Percentiles rank a stretch among this genome's conserved stretches.
Evolutionary conservation across 2,888 invertebrate genomes (phyloP).

Genomic region (Synergus gifuensis): DNA sequence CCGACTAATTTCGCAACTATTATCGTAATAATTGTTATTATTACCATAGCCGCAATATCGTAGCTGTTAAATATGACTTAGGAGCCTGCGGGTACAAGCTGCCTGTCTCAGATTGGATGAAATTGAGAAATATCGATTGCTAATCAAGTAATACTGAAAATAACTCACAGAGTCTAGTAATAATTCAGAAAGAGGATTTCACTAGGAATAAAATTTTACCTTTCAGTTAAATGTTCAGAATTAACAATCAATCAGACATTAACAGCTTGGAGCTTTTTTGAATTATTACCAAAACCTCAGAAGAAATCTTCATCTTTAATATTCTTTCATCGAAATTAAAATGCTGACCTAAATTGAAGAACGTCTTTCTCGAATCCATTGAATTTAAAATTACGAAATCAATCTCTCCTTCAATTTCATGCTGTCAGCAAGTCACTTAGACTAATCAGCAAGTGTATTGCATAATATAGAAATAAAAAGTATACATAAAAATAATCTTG

Average conservation of each 20-base stretch:
- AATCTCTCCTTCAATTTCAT: background rate
- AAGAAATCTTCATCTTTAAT: background rate
- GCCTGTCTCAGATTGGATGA: slow-evolving; percentile 9
- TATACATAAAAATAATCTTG: background rate
- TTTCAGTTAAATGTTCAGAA: background rate
- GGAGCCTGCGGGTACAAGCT: background rate
- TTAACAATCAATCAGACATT: background rate
- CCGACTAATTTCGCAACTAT: slow-evolving; percentile 9
- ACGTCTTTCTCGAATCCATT: too few relatives aligned
- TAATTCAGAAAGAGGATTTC: slow-evolving; percentile 13
- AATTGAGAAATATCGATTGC: slow-evolving; percentile 16
- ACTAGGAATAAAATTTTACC: background rate
- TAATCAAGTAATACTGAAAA: slow-evolving; percentile 8
- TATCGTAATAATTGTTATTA: slow-evolving; percentile 20
- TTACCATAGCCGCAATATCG: background rate
- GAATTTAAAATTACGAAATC: background rate
- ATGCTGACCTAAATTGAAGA: too few relatives aligned
- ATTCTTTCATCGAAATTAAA: too few relatives aligned
- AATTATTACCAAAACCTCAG: background rate
- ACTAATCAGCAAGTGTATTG: background rate
- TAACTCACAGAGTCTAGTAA: background rate
- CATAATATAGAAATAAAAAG: background rate
- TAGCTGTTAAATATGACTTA: slow-evolving; percentile 2
- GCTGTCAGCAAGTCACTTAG: background rate
- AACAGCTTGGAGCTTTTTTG: background rate